A percentile compares a stretch with the other conserved stretches of the same genome.
Evolutionary conservation across 1,140 invertebrate species (phyloP).

Genomic region (Littorina saxatilis): DNA sequence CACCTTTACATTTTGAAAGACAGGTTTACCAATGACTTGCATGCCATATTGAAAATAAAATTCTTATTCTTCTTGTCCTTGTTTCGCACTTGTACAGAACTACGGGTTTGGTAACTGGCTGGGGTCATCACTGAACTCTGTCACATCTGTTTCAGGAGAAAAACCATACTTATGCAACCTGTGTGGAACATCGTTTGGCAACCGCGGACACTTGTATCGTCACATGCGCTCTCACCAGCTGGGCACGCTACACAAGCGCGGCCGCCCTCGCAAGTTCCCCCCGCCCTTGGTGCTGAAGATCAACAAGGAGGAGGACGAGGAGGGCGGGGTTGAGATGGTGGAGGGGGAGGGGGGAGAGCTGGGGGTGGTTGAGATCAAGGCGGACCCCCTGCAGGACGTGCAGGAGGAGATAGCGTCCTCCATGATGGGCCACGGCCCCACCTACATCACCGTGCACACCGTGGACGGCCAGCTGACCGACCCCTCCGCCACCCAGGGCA

Average conservation of each 20-base stretch:
- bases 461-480: not conserved
- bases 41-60: too few species aligned
- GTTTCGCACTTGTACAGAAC: too few species aligned
- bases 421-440: slow-evolving; percentile 11
- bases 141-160: slow-evolving; percentile 7
- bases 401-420: not conserved
- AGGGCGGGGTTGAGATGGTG: not conserved
- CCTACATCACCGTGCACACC: slow-evolving; percentile 36
- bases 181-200: slow-evolving; percentile 43
- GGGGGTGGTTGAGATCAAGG: slow-evolving; percentile 27
- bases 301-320: not conserved
- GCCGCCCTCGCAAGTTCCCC: slow-evolving; percentile 37
- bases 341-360: not conserved
- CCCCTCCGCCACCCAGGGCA: not conserved
- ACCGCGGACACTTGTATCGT: slow-evolving; percentile 43
- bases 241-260: slow-evolving; percentile 42
- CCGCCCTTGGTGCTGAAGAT: slow-evolving; percentile 10
- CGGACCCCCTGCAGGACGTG: not conserved
- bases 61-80: too few species aligned
- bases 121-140: too few species aligned
- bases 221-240: slow-evolving; percentile 47
- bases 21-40: too few species aligned
- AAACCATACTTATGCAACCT: slow-evolving; percentile 39
- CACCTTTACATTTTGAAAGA: too few species aligned
- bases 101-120: too few species aligned